A percentile compares a stretch with the other conserved stretches of the same genome.
phyloP scores from a whole-genome alignment of 2,888 invertebrate genomes.

The Agrotis exclamationis region DNA sequence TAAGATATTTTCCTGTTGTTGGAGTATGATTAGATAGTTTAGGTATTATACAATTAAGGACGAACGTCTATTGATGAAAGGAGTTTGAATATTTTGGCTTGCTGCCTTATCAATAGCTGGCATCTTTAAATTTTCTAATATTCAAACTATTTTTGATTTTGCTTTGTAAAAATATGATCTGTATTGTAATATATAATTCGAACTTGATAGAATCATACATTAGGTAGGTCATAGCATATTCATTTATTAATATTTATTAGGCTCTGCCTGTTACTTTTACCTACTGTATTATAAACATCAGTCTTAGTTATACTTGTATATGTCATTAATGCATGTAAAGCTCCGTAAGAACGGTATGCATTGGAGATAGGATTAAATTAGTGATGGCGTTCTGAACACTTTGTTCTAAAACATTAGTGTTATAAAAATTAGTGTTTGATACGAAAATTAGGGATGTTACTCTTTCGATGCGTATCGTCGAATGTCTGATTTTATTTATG shows the following conservation, averaged over 20 bases:
- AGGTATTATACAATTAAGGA: slow-evolving; percentile 37
- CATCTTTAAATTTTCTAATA: background rate
- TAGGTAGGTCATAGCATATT: slow-evolving; percentile 19
- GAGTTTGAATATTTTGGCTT: background rate
- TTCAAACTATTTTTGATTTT: slow-evolving; percentile 23
- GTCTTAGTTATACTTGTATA: slow-evolving; percentile 26
- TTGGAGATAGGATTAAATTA: slow-evolving; percentile 34
- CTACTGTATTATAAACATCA: slow-evolving; percentile 47
- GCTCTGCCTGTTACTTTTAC: slow-evolving; percentile 22
- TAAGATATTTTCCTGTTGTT: slow-evolving; percentile 30
- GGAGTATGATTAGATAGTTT: slow-evolving; percentile 16
- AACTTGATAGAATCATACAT: slow-evolving; percentile 40
- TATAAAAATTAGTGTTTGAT: slow-evolving; percentile 16
- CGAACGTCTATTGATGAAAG: slow-evolving; percentile 17
- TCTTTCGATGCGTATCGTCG: slow-evolving; percentile 34
- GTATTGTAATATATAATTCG: slow-evolving; percentile 46
- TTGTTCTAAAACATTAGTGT: slow-evolving; percentile 44
- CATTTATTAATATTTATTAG: slow-evolving; percentile 40
- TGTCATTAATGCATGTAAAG: slow-evolving; percentile 22
- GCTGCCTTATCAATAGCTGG: background rate
- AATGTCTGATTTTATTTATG: slow-evolving; percentile 27
- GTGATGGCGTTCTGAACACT: slow-evolving; percentile 28
- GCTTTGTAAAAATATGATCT: slow-evolving; percentile 59
- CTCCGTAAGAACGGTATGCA: slow-evolving; percentile 4
- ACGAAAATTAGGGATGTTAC: slow-evolving; percentile 32